Percentiles rank a stretch among this genome's conserved stretches.
Conservation (phyloP, 2,113 vertebrate species). For the Perca schrenkii region DNA sequence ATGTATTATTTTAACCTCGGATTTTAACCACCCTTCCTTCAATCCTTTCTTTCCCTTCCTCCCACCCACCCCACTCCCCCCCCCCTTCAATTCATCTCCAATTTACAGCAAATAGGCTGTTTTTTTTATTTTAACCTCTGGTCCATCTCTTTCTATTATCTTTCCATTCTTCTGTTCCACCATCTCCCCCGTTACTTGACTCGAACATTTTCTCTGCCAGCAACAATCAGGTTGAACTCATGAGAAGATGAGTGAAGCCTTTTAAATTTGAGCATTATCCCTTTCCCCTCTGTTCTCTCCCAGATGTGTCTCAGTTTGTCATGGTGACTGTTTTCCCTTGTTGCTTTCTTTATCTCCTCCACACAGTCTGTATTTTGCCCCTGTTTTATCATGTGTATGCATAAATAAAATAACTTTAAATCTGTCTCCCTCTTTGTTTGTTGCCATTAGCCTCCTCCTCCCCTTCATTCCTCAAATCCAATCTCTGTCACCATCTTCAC, state of each 20-base stretch:
- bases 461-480: conserved; percentile 3
- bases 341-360: conserved; percentile 22
- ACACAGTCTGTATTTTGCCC: conserved; percentile 18
- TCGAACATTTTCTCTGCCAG: conserved; percentile 29
- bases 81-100: not conserved
- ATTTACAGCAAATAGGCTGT: conserved; percentile 2
- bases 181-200: conserved; percentile 7
- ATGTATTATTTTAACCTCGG: conserved; percentile 27
- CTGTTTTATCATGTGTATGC: not conserved
- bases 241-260: conserved; percentile 37
- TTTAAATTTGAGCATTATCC: conserved; percentile 18
- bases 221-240: conserved; percentile 19
- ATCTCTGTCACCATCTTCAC: conserved; percentile 1
- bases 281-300: conserved; percentile 19
- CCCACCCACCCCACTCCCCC: not conserved
- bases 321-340: conserved; percentile 17
- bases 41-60: not conserved
- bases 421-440: conserved; percentile 15
- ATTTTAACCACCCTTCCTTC: conserved; percentile 8
- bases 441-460: not conserved
- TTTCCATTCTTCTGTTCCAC: conserved; percentile 23
- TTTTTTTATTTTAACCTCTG: conserved; percentile 29
- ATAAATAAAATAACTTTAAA: conserved; percentile 1
- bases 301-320: conserved; percentile 33
- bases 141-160: conserved; percentile 32